phyloP scores from a whole-genome alignment of 2,113 vertebrate genomes.

The Hylia prasina region DNA sequence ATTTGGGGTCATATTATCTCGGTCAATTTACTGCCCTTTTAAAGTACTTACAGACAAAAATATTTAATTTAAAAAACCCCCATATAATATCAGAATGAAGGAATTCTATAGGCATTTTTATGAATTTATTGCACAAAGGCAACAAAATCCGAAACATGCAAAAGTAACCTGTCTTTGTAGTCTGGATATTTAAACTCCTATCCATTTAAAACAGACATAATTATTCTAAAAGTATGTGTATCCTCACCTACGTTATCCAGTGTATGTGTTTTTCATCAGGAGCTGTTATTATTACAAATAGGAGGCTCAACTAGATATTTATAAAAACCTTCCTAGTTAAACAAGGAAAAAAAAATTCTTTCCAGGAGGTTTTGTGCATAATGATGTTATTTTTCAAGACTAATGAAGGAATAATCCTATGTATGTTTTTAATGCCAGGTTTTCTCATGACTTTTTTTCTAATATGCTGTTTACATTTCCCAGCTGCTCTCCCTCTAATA shows the following conservation, averaged over 20 bases:
- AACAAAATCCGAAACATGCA: not conserved
- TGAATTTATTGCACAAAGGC: not conserved
- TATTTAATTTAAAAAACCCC: not conserved
- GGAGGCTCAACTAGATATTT: not conserved
- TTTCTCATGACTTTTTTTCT: not conserved
- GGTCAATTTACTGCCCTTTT: not conserved
- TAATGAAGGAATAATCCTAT: not conserved
- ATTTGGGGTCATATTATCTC: not conserved
- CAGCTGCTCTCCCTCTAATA: not conserved
- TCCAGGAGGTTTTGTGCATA: not conserved
- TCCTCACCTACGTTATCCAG: not conserved
- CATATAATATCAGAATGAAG: not conserved
- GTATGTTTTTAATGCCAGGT: not conserved
- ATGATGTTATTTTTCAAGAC: not conserved
- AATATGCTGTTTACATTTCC: not conserved
- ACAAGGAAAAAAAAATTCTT: not conserved
- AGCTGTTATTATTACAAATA: not conserved
- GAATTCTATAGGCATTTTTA: not conserved
- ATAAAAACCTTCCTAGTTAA: not conserved
- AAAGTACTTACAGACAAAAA: not conserved
- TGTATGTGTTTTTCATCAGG: not conserved
- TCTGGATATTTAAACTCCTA: not conserved
- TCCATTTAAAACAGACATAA: not conserved
- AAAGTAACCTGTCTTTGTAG: not conserved
- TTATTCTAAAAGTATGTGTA: not conserved